Evolutionary conservation across 2,888 invertebrate genomes (phyloP).

Genomic region (Drosophila kuntzei): DNA sequence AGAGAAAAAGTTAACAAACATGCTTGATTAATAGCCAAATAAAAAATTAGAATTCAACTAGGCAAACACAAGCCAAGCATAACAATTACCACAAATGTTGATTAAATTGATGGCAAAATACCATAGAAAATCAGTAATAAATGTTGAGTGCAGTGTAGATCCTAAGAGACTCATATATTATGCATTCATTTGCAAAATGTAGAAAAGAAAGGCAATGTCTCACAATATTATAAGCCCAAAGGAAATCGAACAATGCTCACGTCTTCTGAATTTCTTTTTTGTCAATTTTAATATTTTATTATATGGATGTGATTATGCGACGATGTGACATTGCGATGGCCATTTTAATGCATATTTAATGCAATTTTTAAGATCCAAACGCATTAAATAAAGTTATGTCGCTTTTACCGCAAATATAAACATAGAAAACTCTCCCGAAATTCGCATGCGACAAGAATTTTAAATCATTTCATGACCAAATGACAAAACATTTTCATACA

Average conservation of each 20-base stretch:
- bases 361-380: slow-evolving; percentile 67
- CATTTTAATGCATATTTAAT: slow-evolving; percentile 78
- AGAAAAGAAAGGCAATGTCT: slow-evolving; percentile 1
- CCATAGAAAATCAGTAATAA: slow-evolving; percentile 31
- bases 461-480: slow-evolving; percentile 62
- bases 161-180: slow-evolving; percentile 27
- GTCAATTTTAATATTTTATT: slow-evolving; percentile 69
- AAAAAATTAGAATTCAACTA: slow-evolving; percentile 27
- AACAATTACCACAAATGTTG: slow-evolving; percentile 35
- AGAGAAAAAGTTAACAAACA: not conserved
- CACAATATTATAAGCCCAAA: slow-evolving; percentile 13
- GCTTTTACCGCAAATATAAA: slow-evolving; percentile 75
- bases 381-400: slow-evolving; percentile 64
- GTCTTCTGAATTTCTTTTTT: slow-evolving; percentile 29
- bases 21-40: slow-evolving; percentile 18
- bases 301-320: slow-evolving; percentile 34
- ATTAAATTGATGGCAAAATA: slow-evolving; percentile 33
- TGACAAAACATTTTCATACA: slow-evolving; percentile 71
- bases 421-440: slow-evolving; percentile 64
- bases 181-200: slow-evolving; percentile 46
- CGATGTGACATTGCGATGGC: slow-evolving; percentile 28
- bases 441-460: slow-evolving; percentile 74
- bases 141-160: slow-evolving; percentile 17
- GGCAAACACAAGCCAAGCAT: slow-evolving; percentile 5
- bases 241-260: slow-evolving; percentile 38